Base-by-base conservation (phyloP, 1,140 invertebrate species). In the Microvelia longipes region DNA sequence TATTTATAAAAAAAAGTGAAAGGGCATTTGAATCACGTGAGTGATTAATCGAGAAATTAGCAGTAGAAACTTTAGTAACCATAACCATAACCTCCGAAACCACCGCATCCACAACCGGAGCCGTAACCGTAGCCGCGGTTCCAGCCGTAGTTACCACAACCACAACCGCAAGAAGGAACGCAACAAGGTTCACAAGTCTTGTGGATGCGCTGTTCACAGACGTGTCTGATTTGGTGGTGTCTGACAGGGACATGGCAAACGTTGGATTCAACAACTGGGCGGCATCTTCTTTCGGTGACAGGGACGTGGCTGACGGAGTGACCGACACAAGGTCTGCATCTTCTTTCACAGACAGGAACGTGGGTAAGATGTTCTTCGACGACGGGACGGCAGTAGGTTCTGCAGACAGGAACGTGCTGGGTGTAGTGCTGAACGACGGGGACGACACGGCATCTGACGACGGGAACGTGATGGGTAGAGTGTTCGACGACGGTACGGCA, bases 341-440 rank as follows among this genome's bases (percentile, higher is more conserved):
- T 30, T 15, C 28, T 30, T 26, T 69, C 68, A 64, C 28, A 28
- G 28, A 63, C 25, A n/a, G 68, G 68, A 0, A 69, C 62, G 13
- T 63, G 28, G 60, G 68, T 69, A 1, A 26, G 15, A 25, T 13
- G 28, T 29, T 69, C 68, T 29, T 69, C 68, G 35, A 5, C 5
- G 28, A 69, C 68, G 50, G 29, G 35, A 29, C 68, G 68, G 24
- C 15, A 19, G 28, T 25, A 69, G 11, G 28, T 25, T 29, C 64
- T 50, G 2, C n/a, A 26, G 61, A 69, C 27, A 1, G 68, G 68
- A 13, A 69, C 62, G 62, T 69, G 68, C n/a, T 28, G 19, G 28
- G 68, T 69, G 61, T 63, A 69, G 26, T 30, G 68, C 28, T 69
- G 60, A 24, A 62, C 14, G 11, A 27, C 27, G n/a, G 68, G 50